These are phyloP conservation scores for Phengaris arion DNA, from an alignment of 2,888 invertebrate genomes.

Conservation along the genomic window DNA sequence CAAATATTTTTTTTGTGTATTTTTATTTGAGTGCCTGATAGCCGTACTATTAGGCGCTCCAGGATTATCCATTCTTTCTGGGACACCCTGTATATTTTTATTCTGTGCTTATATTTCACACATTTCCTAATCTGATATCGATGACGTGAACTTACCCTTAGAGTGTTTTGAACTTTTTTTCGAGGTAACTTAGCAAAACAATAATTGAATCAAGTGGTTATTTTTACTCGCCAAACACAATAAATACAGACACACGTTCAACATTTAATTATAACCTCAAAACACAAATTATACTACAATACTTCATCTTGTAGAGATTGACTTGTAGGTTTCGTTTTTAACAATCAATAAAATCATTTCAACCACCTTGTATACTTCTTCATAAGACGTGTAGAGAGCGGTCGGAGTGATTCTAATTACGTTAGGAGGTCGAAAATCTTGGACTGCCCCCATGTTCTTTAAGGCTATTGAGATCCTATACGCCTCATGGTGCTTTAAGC, in stretches of 20 bases:
- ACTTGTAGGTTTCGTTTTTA: constrained; percentile 51
- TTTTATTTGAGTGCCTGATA: no score
- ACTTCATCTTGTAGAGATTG: constrained; percentile 46
- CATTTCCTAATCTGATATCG: no score
- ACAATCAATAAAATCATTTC: constrained; percentile 56
- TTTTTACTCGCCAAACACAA: neutral
- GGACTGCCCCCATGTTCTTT: constrained; percentile 55
- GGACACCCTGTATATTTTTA: no score
- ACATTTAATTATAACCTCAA: neutral
- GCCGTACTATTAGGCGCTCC: no score
- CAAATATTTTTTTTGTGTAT: no score
- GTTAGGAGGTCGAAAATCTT: constrained; percentile 63
- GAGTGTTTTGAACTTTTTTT: no score
- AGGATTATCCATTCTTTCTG: no score
- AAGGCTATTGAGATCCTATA: constrained; percentile 60
- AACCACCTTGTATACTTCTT: constrained; percentile 58
- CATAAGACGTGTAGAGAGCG: constrained; percentile 62
- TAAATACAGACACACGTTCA: neutral
- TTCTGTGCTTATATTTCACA: no score
- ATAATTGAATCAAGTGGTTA: no score
- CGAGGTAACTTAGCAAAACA: no score
- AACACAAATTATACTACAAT: constrained; percentile 44
- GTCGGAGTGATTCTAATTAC: constrained; percentile 60
- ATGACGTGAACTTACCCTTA: no score
- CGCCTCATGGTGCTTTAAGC: constrained; percentile 60